Conservation (phyloP, 2,888 invertebrate species). For the Brachyptera risi region DNA sequence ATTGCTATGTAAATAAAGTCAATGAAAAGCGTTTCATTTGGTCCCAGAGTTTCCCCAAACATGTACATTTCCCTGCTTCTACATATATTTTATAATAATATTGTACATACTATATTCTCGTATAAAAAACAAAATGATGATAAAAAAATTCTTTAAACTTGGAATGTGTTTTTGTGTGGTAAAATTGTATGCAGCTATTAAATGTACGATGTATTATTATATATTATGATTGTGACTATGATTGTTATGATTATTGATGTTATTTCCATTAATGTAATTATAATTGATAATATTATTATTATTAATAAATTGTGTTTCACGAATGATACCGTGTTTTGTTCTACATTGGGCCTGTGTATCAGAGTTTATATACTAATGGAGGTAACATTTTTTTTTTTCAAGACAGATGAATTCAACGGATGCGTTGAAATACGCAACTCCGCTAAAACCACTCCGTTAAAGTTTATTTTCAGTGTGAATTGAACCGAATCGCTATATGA, state of each 20-base stretch:
- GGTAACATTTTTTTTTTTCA: too few relatives aligned
- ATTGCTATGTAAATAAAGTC: too few relatives aligned
- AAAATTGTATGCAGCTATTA: not conserved
- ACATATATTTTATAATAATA: constrained; percentile 31
- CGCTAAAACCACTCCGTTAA: too few relatives aligned
- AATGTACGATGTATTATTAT: not conserved
- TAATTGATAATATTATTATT: not conserved
- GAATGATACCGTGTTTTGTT: too few relatives aligned
- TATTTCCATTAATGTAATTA: not conserved
- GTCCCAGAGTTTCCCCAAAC: constrained; percentile 8
- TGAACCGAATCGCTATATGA: too few relatives aligned
- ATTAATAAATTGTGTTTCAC: too few relatives aligned
- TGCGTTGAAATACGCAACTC: too few relatives aligned
- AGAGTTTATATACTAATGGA: too few relatives aligned
- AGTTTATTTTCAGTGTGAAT: too few relatives aligned
- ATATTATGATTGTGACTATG: not conserved
- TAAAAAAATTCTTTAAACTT: constrained; percentile 18
- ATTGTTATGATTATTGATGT: not conserved
- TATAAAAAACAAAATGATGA: constrained; percentile 26
- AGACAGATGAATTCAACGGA: too few relatives aligned
- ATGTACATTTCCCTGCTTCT: constrained; percentile 31
- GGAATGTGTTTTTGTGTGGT: not conserved
- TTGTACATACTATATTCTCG: constrained; percentile 33
- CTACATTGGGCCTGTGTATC: too few relatives aligned
- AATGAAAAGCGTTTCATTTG: constrained; percentile 2